Evolutionary conservation across 2,888 invertebrate species (phyloP).

Genomic region (Zygogramma bicolorata): DNA sequence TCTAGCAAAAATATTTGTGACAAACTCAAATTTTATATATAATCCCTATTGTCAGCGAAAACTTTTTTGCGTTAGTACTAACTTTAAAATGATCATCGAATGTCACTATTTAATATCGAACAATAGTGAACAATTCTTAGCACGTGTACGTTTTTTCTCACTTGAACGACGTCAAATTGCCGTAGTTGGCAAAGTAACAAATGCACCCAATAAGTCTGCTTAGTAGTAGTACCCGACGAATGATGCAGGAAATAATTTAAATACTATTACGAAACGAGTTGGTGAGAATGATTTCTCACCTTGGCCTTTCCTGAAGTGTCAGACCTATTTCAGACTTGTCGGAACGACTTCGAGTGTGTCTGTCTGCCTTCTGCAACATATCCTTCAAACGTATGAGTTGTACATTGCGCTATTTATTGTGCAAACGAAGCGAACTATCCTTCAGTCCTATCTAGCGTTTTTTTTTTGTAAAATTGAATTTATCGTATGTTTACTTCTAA

Average conservation of each 20-base stretch:
- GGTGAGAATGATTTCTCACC: slow-evolving; percentile 2
- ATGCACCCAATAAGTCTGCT: background rate
- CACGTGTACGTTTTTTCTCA: too few relatives aligned
- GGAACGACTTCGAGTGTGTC: background rate
- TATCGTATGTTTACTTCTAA: background rate
- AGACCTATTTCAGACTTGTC: slow-evolving; percentile 5
- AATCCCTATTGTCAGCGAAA: too few relatives aligned
- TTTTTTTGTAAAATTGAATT: background rate
- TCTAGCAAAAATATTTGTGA: too few relatives aligned
- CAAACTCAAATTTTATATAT: too few relatives aligned
- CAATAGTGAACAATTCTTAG: too few relatives aligned
- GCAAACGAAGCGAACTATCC: background rate
- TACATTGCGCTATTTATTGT: background rate
- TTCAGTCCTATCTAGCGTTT: background rate
- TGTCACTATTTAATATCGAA: too few relatives aligned
- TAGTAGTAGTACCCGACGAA: background rate
- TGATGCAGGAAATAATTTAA: slow-evolving; percentile 3
- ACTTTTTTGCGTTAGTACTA: too few relatives aligned
- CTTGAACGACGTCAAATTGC: too few relatives aligned
- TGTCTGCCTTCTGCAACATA: background rate
- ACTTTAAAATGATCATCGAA: too few relatives aligned
- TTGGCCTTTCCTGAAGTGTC: slow-evolving; percentile 22
- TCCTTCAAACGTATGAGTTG: background rate
- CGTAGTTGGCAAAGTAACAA: background rate
- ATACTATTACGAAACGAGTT: background rate